A percentile compares a stretch with the other conserved stretches of the same genome.
phyloP scores from a whole-genome alignment of 2,113 vertebrate species.

The Lepus americanus region DNA sequence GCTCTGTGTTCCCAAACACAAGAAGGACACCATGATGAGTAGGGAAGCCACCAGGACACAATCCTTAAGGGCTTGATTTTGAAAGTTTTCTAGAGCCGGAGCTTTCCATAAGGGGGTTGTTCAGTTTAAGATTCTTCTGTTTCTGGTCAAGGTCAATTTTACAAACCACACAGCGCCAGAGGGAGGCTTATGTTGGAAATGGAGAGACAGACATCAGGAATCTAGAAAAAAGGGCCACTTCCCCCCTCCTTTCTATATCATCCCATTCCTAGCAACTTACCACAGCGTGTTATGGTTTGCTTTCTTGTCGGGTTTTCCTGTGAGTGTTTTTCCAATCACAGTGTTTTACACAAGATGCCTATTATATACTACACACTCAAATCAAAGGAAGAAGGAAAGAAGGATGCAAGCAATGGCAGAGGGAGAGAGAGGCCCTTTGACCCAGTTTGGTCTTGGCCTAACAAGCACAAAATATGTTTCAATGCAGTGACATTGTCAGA shows the following conservation, averaged over 20 bases:
- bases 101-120: neutral
- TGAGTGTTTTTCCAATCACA: neutral
- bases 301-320: neutral
- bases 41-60: conserved; percentile 54
- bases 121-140: conserved; percentile 20
- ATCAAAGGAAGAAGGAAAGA: neutral
- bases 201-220: neutral
- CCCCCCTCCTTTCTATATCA: neutral
- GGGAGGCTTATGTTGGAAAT: neutral
- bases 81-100: neutral
- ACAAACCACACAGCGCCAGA: neutral
- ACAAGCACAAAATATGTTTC: neutral
- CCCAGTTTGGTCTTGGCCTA: neutral
- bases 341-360: neutral
- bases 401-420: neutral
- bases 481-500: neutral
- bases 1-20: conserved; percentile 83
- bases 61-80: neutral
- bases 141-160: conserved; percentile 22
- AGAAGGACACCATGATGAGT: conserved; percentile 82
- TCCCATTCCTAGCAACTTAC: neutral
- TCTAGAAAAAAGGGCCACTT: neutral
- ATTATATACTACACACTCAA: neutral
- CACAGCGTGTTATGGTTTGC: neutral
- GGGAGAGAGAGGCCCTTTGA: neutral